These are phyloP conservation scores for Cichladusa arquata DNA, from an alignment of 2,113 vertebrate species.

Conservation along the genomic window DNA sequence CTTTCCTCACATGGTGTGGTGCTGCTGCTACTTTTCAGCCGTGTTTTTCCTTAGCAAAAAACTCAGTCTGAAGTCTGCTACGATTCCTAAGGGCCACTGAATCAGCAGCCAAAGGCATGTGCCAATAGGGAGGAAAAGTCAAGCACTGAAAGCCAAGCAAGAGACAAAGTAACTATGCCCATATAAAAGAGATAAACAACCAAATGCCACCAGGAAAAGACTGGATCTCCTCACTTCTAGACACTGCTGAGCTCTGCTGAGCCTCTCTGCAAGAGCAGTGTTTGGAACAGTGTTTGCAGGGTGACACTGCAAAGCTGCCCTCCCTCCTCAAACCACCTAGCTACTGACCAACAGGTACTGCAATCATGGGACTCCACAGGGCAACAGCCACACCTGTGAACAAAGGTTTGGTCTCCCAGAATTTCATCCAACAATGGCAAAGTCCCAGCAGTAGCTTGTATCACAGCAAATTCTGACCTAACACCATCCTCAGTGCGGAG, in stretches of 20 bases:
- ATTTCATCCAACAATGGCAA: background rate
- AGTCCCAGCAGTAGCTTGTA: background rate
- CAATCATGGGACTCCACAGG: background rate
- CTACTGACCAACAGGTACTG: background rate
- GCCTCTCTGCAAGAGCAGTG: background rate
- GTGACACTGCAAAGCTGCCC: background rate
- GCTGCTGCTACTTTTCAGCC: background rate
- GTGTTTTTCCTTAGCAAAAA: background rate
- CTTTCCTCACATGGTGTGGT: background rate
- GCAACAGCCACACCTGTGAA: background rate
- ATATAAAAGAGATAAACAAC: background rate
- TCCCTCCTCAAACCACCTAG: background rate
- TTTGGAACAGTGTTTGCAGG: background rate
- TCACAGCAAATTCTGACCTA: background rate
- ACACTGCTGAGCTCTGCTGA: background rate
- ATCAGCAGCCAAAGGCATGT: background rate
- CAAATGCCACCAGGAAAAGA: background rate
- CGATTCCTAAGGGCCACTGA: background rate
- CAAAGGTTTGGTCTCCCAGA: background rate
- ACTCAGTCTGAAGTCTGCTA: background rate
- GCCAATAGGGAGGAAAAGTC: background rate
- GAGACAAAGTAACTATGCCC: background rate
- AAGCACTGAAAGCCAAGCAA: background rate
- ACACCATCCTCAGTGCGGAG: background rate
- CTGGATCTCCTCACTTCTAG: background rate